A percentile compares a stretch with the other conserved stretches of the same genome.
Conservation (phyloP, 2,797 vertebrate species). For the Rhinatrema bivittatum region DNA sequence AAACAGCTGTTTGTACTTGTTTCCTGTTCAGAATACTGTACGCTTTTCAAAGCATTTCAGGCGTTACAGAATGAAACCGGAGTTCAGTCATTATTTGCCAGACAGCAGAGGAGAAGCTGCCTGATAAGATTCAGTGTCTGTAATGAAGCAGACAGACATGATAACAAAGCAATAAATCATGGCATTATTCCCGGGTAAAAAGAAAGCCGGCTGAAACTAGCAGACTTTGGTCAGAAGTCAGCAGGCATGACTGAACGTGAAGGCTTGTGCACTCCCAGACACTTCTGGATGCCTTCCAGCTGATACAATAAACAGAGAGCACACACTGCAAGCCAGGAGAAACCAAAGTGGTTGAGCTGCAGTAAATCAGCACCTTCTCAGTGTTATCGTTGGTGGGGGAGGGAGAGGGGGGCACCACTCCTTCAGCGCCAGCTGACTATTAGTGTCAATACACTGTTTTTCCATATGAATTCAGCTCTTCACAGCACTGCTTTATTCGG, state of each 20-base stretch:
- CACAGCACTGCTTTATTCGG: too few relatives aligned
- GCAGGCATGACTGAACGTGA: slow-evolving; percentile 14
- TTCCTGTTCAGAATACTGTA: too few relatives aligned
- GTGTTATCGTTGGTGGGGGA: too few relatives aligned
- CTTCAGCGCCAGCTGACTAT: too few relatives aligned
- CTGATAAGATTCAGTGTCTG: slow-evolving; percentile 30
- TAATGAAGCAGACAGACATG: slow-evolving; percentile 29
- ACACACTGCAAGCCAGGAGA: background rate
- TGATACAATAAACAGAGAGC: slow-evolving; percentile 10
- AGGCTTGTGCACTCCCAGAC: slow-evolving; percentile 2
- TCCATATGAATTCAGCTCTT: too few relatives aligned
- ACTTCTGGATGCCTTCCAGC: background rate
- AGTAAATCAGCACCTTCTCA: slow-evolving; percentile 18
- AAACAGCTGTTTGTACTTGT: too few relatives aligned
- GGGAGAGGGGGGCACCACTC: too few relatives aligned
- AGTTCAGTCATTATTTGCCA: slow-evolving; percentile 30
- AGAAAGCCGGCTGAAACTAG: slow-evolving; percentile 11
- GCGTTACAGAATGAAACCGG: slow-evolving; percentile 21
- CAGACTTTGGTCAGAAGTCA: slow-evolving; percentile 29
- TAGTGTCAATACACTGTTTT: too few relatives aligned
- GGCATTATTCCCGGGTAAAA: slow-evolving; percentile 5
- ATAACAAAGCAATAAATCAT: slow-evolving; percentile 43
- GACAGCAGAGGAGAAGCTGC: slow-evolving; percentile 29
- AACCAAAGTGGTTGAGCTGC: too few relatives aligned
- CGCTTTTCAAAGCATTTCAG: slow-evolving; percentile 30